Evolutionary conservation across 1,140 invertebrate species (phyloP), one percentile per base, ranked within the genome.

Genomic region (Neuroterus valhalla): DNA sequence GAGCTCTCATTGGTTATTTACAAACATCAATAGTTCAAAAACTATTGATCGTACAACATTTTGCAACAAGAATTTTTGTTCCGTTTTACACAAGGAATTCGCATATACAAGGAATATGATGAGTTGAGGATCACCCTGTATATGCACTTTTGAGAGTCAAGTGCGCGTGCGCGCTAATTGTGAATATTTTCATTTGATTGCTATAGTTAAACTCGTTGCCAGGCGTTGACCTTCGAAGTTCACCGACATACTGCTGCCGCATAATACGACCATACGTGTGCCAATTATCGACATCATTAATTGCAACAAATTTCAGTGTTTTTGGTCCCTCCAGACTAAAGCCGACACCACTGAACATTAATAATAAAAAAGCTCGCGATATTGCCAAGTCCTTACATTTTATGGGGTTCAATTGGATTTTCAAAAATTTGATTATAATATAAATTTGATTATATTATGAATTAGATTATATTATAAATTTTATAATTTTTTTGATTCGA

Each of bases 161-260:
- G 21, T 15, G 52, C 52, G 52, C 52, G 26, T 62, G 66, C 71
- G 74, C 72, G 76, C 68, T 46, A 74, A 66, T 38, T 77, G 79
- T 77, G 81, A 86, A 87, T 87, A 87, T 87, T 87, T 87, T 87
- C 86, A 86, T 87, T 86, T 80, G 84, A 84, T 85, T 82, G 84
- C 85, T 80, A 84, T 87, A 87, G 86, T 87, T 85, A 85, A 84
- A 85, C 82, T 82, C 72, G 75, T 73, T 84, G 76, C 71, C 78
- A 81, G 76, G 75, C 81, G 75, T 84, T 87, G 86, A 86, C 85
- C 86, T 87, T 87, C 84, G 82, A 85, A 80, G 81, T 84, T 84
- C 82, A 84, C 71, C 81, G 68, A 75, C 81, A 84, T 78, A 77
- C 77, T 80, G 23, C 62, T 46, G 5, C 50, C 14, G n/a, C 11